A percentile compares a stretch with the other conserved stretches of the same genome.
Evolutionary conservation across 2,113 vertebrate genomes (phyloP).

Genomic region (Microcebus tavaratra): DNA sequence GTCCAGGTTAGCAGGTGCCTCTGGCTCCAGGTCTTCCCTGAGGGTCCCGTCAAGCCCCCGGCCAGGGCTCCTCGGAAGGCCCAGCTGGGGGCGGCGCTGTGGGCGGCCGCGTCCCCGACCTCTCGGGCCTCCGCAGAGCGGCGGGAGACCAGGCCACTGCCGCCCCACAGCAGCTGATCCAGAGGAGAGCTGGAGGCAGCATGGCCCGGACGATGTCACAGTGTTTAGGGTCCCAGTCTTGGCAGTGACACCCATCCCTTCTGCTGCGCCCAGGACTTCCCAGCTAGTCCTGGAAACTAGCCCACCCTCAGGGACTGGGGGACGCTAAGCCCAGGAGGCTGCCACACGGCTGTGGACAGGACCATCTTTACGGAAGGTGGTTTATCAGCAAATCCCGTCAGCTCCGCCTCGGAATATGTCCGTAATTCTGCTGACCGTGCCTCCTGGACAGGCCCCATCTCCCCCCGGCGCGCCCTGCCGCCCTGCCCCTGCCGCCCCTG

Average conservation of each 20-base stretch:
- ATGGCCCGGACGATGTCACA: background rate
- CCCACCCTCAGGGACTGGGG: background rate
- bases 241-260: background rate
- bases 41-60: background rate
- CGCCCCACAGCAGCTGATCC: background rate
- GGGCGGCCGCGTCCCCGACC: rapidly evolving
- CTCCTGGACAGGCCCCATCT: background rate
- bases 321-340: background rate
- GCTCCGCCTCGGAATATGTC: background rate
- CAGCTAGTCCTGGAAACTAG: no score
- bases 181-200: background rate
- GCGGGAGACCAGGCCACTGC: rapidly evolving
- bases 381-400: background rate
- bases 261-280: rapidly evolving
- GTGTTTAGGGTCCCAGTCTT: rapidly evolving
- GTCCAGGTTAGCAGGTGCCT: background rate
- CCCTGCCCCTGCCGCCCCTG: rapidly evolving
- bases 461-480: rapidly evolving
- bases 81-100: background rate
- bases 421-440: rapidly evolving
- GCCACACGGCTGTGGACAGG: background rate
- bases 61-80: background rate
- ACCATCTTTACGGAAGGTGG: background rate
- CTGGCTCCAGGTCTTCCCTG: no score
- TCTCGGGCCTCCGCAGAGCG: rapidly evolving